Evolutionary conservation across 64 coral and sea anemone species (phyloP).

Genomic region (Stichodactyla mertensii): DNA sequence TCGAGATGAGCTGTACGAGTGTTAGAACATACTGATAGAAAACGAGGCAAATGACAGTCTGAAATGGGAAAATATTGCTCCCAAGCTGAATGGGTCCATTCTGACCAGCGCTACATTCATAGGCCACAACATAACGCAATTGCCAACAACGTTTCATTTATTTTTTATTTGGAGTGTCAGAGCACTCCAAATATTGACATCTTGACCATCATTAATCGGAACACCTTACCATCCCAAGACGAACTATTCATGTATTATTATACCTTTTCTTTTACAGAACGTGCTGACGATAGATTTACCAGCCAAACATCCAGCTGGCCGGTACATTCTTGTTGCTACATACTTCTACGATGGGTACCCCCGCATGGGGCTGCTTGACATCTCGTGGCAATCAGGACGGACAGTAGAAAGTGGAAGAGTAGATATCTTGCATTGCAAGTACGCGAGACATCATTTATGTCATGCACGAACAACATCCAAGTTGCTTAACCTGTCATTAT

Average conservation of each 20-base stretch:
- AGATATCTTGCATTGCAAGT: conserved; percentile 65
- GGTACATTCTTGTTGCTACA: background rate
- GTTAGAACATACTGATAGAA: no score
- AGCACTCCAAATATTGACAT: no score
- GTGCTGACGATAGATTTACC: conserved; percentile 6
- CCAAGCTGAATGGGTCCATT: no score
- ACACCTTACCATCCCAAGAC: background rate
- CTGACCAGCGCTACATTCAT: no score
- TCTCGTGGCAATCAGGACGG: background rate
- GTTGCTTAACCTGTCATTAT: no score
- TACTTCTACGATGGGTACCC: conserved; percentile 9
- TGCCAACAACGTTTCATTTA: no score
- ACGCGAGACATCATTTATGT: background rate
- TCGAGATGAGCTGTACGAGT: no score
- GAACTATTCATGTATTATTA: background rate
- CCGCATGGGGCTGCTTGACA: background rate
- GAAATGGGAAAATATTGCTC: no score
- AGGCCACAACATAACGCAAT: no score
- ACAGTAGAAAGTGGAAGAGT: conserved; percentile 28
- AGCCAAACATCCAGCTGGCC: background rate
- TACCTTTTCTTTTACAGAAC: background rate
- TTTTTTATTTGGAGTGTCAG: no score
- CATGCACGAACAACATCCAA: no score
- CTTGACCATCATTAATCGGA: background rate
- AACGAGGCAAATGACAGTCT: no score